Evolutionary conservation across 2,888 invertebrate genomes (phyloP).

Genomic region (Drosophila engyochracea): DNA sequence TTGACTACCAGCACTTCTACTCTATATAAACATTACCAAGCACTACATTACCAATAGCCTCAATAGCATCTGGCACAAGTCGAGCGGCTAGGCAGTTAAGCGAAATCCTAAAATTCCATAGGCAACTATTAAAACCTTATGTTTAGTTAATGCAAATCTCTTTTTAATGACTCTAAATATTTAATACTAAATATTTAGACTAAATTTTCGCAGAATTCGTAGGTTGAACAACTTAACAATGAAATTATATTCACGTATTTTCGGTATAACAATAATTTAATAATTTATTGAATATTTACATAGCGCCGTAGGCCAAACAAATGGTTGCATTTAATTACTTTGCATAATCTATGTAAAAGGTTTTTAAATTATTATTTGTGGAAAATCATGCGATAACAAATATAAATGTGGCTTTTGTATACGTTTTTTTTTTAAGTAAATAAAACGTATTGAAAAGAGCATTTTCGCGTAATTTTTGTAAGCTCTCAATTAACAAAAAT

Average conservation of each 20-base stretch:
- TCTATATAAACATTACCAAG: slow-evolving; percentile 35
- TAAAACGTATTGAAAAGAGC: neutral
- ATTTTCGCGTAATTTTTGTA: neutral
- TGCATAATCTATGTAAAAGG: neutral
- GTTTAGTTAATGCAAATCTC: neutral
- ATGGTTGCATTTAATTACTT: neutral
- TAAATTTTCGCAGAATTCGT: neutral
- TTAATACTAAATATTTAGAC: neutral
- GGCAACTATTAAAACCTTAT: neutral
- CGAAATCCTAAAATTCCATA: neutral
- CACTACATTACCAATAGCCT: slow-evolving; percentile 1
- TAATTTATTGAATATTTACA: neutral
- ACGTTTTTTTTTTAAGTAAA: neutral
- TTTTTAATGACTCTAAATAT: neutral
- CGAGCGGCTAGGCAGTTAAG: slow-evolving; percentile 33
- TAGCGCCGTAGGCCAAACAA: neutral
- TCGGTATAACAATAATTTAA: neutral
- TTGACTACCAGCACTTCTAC: slow-evolving; percentile 73
- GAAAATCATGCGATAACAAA: too few relatives aligned
- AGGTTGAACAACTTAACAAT: neutral
- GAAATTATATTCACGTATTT: neutral
- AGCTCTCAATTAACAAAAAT: neutral
- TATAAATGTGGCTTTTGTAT: neutral
- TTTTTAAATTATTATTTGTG: too few relatives aligned
- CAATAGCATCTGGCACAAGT: slow-evolving; percentile 52